These are phyloP conservation scores for Leptopilina boulardi DNA, from an alignment of 1,140 invertebrate genomes.

Conservation along the genomic window DNA sequence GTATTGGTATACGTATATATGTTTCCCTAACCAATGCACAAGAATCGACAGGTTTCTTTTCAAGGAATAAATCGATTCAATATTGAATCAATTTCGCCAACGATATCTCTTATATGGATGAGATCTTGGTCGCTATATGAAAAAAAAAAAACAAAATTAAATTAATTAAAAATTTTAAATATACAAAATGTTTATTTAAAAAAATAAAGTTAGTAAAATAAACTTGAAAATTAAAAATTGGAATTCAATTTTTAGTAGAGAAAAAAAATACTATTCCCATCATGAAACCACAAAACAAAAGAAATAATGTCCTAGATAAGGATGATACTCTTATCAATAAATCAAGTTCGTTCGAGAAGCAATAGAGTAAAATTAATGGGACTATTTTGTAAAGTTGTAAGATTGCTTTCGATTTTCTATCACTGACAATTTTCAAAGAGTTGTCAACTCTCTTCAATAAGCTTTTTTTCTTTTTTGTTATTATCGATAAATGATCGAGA, in stretches of 20 bases:
- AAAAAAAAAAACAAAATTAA: neutral
- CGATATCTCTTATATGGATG: no score
- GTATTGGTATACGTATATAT: constrained; percentile 43
- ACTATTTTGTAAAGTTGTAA: neutral
- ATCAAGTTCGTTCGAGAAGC: neutral
- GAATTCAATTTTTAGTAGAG: no score
- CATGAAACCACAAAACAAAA: no score
- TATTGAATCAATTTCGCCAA: neutral
- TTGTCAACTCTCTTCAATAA: neutral
- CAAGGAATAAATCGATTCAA: neutral
- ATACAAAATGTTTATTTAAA: no score
- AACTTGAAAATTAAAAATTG: no score
- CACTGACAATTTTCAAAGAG: constrained; percentile 3
- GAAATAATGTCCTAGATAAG: no score
- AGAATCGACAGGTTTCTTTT: neutral
- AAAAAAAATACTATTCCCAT: no score
- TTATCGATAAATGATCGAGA: constrained; percentile 6
- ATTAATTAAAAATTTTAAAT: no score
- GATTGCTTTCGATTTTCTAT: neutral
- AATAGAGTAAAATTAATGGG: neutral
- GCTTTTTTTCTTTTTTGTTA: neutral
- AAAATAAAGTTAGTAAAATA: no score
- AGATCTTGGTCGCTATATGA: neutral
- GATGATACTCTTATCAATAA: neutral
- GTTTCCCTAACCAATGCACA: neutral